Evolutionary conservation across 2,797 vertebrate species (phyloP), one percentile per base, ranked within the genome.

Genomic region (Muscicapa comitata): DNA sequence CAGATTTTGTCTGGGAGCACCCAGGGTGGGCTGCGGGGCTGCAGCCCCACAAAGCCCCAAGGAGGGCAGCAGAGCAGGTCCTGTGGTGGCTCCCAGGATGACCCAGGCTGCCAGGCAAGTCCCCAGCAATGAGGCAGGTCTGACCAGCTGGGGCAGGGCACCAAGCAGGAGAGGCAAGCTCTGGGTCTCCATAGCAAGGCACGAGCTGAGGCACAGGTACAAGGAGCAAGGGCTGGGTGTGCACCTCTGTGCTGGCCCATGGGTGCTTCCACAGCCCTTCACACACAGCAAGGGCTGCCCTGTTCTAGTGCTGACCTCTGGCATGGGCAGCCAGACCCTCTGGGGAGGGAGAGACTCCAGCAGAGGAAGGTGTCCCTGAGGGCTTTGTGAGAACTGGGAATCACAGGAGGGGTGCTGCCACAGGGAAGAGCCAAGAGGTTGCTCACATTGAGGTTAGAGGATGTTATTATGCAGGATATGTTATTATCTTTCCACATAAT

Each of bases 231-330:
- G 55, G 33, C 0, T 62, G 50, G 28, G 11, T 35, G 33, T 23
- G 17, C 3, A 3, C 21, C 18, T 42, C 37, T 2, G 0, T 35
- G 31, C 21, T 53, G 55, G 16, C 14, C 38, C 26, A 18, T 0
- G 0, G 26, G 3, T 28, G 26, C 20, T 48, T 73, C 42, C 65
- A 48, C 23, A 81, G 48, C 42, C 53, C 61, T 33, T 25, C 68
- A 42, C 51, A 18, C 40, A 68, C 35, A 16, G 51, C 1, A 1
- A 77, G 40, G 10, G 23, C 31, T 45, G 21, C 3, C 9, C 42
- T 48, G n/a, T 0, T 0, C 8, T 10, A 9, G 24, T 42, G n/a
- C 40, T 86, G 57, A 25, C 11, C 24, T n/a, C 11, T 3, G 16
- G 25, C 35, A 53, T 4, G 25, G 42, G 29, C 58, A 76, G 24